Evolutionary conservation across 2,888 invertebrate genomes (phyloP), one percentile per base, ranked within the genome.

Genomic region (Himalopsyche tibetana): DNA sequence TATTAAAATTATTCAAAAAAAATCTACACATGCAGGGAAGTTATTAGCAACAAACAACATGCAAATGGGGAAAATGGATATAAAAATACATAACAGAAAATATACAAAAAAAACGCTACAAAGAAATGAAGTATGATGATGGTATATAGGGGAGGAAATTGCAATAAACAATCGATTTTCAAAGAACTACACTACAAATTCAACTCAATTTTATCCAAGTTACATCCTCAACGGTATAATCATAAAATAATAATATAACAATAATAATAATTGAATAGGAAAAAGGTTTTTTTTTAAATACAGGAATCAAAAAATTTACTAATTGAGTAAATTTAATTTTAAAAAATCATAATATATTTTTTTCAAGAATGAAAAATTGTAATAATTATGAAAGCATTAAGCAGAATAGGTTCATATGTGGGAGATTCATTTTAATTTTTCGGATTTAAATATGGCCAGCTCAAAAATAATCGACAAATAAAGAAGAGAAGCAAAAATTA

Each of bases 341-440:
- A 51, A 74, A 15, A 74, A 74, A 74, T 36, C 19, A 74, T 74
- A 19, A 74, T 74, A 74, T 74, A 74, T 74, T 38, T 36, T 28
- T 74, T 74, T 15, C 74, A 74, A 74, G n/a, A 80, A 42, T 55
- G 55, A 82, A 55, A 28, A 55, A 28, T 82, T 74, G 19, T 74
- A 80, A 69, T 74, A 45, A 74, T 84, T 45, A 84, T 51, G 45
- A 51, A 88, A 88, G 88, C 88, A 86, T 85, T 83, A 88, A 88
- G 88, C 88, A 88, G 88, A 88, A 88, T 88, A 88, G 88, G 88
- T 88, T 88, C 88, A 86, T 84, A 79, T 82, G 69, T 84, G 84
- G 82, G 79, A 86, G 51, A 51, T 84, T 55, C 82, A n/a, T 86
- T 86, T 86, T 86, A 63, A 79, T 74, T 63, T 74, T 45, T 45